These are phyloP conservation scores for Reinhardtius hippoglossoides DNA, from an alignment of 2,113 vertebrate species.

Conservation along the genomic window DNA sequence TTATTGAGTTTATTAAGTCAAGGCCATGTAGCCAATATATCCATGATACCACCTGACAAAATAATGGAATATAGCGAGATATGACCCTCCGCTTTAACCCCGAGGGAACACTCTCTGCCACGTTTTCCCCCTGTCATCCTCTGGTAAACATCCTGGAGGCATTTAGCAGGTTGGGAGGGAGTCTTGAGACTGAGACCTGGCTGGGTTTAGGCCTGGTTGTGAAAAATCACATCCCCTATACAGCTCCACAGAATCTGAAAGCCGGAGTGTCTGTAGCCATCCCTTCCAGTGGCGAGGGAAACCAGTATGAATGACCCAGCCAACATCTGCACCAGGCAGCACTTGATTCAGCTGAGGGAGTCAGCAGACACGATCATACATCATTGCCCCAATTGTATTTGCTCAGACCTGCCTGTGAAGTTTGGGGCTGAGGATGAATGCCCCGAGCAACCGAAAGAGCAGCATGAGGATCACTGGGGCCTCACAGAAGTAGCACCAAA, in stretches of 20 bases:
- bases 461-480: conserved; percentile 68
- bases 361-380: conserved; percentile 71
- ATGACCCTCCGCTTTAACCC: conserved; percentile 21
- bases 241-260: conserved; percentile 70
- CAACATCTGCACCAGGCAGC: conserved; percentile 53
- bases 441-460: conserved; percentile 63
- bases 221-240: conserved; percentile 81
- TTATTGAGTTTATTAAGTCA: conserved; percentile 31
- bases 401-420: conserved; percentile 61
- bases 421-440: conserved; percentile 58
- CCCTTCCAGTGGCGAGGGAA: conserved; percentile 53
- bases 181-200: conserved; percentile 47
- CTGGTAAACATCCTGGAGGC: conserved; percentile 68
- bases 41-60: conserved; percentile 26
- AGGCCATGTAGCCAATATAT: background rate
- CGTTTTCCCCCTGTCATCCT: conserved; percentile 62
- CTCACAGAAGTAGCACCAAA: conserved; percentile 79
- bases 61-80: conserved; percentile 17
- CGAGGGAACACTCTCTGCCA: conserved; percentile 31
- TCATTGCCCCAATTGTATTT: conserved; percentile 76
- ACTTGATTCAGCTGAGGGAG: conserved; percentile 59
- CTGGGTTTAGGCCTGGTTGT: conserved; percentile 72
- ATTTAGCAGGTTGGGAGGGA: conserved; percentile 75
- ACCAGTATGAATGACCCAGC: conserved; percentile 54
- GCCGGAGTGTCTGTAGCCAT: conserved; percentile 67